A percentile compares a stretch with the other conserved stretches of the same genome.
phyloP scores from a whole-genome alignment of 2,797 vertebrate genomes.

The Myiothlypis coronata region DNA sequence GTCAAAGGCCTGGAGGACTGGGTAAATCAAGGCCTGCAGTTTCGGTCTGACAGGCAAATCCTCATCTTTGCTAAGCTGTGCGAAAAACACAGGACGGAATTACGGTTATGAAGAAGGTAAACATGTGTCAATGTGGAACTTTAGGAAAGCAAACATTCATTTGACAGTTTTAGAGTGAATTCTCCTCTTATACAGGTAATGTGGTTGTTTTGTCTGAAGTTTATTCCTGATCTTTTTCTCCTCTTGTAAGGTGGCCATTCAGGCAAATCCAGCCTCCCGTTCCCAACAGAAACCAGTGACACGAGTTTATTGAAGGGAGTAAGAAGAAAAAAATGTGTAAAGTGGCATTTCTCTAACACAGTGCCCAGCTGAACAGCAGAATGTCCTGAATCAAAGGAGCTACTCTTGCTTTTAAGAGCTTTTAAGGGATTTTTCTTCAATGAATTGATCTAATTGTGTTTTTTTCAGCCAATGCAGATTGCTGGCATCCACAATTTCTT shows the following conservation, averaged over 20 bases:
- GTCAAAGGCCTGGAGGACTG: slow-evolving; percentile 89
- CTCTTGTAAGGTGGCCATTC: background rate
- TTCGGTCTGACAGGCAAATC: slow-evolving; percentile 79
- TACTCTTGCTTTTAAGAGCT: background rate
- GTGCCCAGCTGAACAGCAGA: background rate
- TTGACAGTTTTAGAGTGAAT: background rate
- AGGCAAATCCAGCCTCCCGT: background rate
- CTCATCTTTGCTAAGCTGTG: slow-evolving; percentile 82
- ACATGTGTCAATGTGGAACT: rapidly evolving
- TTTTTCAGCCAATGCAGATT: background rate
- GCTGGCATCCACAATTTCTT: background rate
- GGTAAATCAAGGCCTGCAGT: slow-evolving; percentile 91
- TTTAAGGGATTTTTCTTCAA: background rate
- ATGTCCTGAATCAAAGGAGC: background rate
- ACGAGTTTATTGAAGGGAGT: background rate
- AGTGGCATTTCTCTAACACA: background rate
- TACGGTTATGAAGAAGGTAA: background rate
- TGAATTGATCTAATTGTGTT: background rate
- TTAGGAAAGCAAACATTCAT: background rate
- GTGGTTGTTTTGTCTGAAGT: background rate
- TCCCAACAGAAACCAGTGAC: background rate
- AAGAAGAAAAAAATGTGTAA: rapidly evolving
- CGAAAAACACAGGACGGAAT: background rate
- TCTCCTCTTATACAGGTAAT: background rate
- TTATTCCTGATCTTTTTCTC: background rate